Base-by-base conservation (phyloP, 1,140 invertebrate genomes). In the Eumeta japonica region DNA sequence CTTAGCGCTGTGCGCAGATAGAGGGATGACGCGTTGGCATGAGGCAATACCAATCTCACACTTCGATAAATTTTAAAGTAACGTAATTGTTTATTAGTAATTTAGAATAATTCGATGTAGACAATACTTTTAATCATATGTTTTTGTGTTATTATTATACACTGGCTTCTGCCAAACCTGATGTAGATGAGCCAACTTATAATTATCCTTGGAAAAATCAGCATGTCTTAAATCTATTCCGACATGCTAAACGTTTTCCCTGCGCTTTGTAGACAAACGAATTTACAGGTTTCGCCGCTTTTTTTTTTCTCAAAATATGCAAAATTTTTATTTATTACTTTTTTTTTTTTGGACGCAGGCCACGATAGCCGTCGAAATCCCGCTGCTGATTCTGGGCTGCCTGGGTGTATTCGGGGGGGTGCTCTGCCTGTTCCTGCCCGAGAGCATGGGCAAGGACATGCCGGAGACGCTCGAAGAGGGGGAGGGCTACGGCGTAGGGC, bases 401-500 rank as follows among this genome's bases (percentile, higher is more conserved):
- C 53, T 92, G 1, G 87, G 88, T 0, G 77, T 92, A 7, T 4
- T 83, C 1, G 89, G 86, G 0, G 90, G 87, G 1, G 38, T 83
- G 10, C 55, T 91, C 1, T 80, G 83, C 14, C 73, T 92, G 0
- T 82, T 88, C 36, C 63, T 94, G 9, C 89, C 90, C 0, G 91
- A 94, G 73, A 92, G 90, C 0, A 71, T 89, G 35, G 82, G 88
- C 38, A 82, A 87, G 39, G 86, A 87, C 35, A 72, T 92, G 36
- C 90, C 90, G 3, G 87, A 90, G 54, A 90, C 88, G 0, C 63
- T 92, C 3, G 80, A 83, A 45, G 90, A 92, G 50, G 90, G 89
- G 0, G 90, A 93, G 67, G 77, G 86, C 28, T 92, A 91, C 51
- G 90, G 89, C 16, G 80, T 72, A 10, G 79, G 85, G 24, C 88